phyloP scores from a whole-genome alignment of 2,797 vertebrate species.

The Apogon hyalosoma region DNA sequence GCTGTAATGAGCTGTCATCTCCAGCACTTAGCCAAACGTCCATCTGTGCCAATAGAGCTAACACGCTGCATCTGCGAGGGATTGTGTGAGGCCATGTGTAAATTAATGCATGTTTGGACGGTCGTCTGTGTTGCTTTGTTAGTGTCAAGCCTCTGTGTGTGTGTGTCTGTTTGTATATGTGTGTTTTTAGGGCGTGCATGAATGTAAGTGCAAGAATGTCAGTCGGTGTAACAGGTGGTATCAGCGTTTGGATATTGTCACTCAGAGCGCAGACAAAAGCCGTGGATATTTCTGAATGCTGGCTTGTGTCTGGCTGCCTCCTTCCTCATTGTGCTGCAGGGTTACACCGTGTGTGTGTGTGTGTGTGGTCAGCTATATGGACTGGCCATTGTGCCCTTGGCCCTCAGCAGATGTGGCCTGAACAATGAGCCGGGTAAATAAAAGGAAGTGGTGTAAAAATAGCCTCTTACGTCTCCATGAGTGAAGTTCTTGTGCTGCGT shows the following conservation, averaged over 20 bases:
- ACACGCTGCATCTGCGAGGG: constrained; percentile 18
- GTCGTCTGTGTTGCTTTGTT: neutral
- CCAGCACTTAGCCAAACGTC: constrained; percentile 51
- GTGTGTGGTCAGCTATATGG: constrained; percentile 74
- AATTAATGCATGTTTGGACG: constrained; percentile 2
- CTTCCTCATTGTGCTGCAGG: constrained; percentile 25
- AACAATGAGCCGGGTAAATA: constrained; percentile 88
- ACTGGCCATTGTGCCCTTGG: constrained; percentile 84
- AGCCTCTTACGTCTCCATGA: constrained; percentile 72
- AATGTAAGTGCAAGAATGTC: constrained; percentile 48
- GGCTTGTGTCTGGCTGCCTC: constrained; percentile 52
- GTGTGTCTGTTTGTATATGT: constrained; percentile 4
- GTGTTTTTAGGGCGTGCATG: neutral
- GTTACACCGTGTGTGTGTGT: constrained; percentile 38
- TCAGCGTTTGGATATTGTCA: constrained; percentile 60
- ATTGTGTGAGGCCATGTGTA: constrained; percentile 1
- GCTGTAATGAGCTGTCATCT: constrained; percentile 61
- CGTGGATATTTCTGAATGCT: constrained; percentile 54
- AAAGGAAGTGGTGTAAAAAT: constrained; percentile 88
- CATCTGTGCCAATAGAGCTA: constrained; percentile 16
- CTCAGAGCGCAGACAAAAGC: constrained; percentile 60
- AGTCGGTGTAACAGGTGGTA: constrained; percentile 73
- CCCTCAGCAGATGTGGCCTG: constrained; percentile 85
- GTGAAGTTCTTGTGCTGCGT: constrained; percentile 55
- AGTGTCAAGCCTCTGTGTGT: neutral